phyloP scores from a whole-genome alignment of 2,113 vertebrate genomes.

The Daubentonia madagascariensis region DNA sequence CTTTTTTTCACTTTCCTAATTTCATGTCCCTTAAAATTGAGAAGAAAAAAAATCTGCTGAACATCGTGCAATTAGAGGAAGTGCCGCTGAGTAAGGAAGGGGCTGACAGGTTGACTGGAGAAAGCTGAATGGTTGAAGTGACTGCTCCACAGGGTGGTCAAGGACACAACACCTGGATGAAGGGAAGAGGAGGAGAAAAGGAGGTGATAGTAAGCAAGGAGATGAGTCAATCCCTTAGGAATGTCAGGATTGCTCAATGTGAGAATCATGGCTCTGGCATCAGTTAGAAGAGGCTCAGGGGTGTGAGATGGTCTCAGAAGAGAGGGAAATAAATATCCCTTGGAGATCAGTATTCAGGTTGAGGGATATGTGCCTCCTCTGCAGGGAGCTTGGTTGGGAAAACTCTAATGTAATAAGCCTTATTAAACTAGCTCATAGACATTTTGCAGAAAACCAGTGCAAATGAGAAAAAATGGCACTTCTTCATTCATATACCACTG shows the following conservation, averaged over 20 bases:
- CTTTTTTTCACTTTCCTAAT: background rate
- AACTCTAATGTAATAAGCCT: background rate
- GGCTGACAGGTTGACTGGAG: rapidly evolving
- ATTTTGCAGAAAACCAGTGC: background rate
- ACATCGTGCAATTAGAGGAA: background rate
- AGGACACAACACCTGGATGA: background rate
- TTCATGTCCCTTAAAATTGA: background rate
- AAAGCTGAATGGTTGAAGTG: background rate
- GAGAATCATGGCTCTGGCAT: background rate
- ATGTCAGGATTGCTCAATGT: background rate
- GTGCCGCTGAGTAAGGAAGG: background rate
- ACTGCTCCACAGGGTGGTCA: rapidly evolving
- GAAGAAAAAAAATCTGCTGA: background rate
- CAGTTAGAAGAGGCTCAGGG: background rate
- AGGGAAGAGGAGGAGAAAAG: background rate
- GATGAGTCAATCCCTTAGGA: background rate
- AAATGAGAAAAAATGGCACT: background rate
- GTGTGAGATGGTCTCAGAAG: background rate
- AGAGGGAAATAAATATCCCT: background rate
- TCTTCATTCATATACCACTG: background rate
- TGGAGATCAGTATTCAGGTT: background rate
- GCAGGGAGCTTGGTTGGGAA: background rate
- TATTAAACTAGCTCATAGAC: background rate
- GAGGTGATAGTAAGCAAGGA: background rate
- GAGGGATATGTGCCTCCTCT: background rate